phyloP scores from a whole-genome alignment of 30 jellyfish, hydroid and myxozoan genomes.

The Pelagia noctiluca region DNA sequence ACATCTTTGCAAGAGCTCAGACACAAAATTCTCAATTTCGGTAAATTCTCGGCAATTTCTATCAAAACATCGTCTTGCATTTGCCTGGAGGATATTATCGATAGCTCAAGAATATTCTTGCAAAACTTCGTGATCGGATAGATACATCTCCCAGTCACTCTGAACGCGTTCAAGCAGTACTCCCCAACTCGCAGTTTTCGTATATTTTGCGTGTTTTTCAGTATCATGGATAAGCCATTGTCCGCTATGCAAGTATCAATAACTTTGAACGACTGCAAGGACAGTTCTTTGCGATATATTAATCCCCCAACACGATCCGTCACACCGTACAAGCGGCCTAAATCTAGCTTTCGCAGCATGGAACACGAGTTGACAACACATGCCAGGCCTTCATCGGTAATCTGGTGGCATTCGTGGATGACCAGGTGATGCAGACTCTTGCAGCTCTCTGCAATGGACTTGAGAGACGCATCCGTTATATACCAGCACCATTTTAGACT shows the following conservation, averaged over 20 bases:
- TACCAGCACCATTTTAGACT: slow-evolving; percentile 64
- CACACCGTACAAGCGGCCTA: slow-evolving; percentile 59
- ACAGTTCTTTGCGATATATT: neutral
- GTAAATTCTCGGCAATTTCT: slow-evolving; percentile 29
- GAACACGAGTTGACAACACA: slow-evolving; percentile 25
- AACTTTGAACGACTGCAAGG: slow-evolving; percentile 11
- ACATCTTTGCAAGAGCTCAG: slow-evolving; percentile 53
- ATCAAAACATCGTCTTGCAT: slow-evolving; percentile 36
- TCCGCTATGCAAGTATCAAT: slow-evolving; percentile 39
- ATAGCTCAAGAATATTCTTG: slow-evolving; percentile 29
- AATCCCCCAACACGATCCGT: slow-evolving; percentile 48
- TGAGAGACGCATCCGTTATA: slow-evolving; percentile 38
- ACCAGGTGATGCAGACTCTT: slow-evolving; percentile 36
- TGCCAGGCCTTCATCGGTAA: slow-evolving; percentile 39
- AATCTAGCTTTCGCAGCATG: slow-evolving; percentile 25
- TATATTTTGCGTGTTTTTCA: slow-evolving; percentile 25
- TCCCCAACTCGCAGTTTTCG: slow-evolving; percentile 36
- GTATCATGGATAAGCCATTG: slow-evolving; percentile 16
- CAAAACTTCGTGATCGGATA: slow-evolving; percentile 31
- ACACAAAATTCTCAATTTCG: slow-evolving; percentile 23
- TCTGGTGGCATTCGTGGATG: slow-evolving; percentile 44
- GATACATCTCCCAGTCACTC: slow-evolving; percentile 23
- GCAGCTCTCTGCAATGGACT: slow-evolving; percentile 48
- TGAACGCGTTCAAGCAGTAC: slow-evolving; percentile 38
- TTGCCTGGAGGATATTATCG: slow-evolving; percentile 23